Percentiles rank a stretch among this genome's conserved stretches.
phyloP scores from a whole-genome alignment of 2,797 vertebrate genomes.

The Fistularia commersonii region DNA sequence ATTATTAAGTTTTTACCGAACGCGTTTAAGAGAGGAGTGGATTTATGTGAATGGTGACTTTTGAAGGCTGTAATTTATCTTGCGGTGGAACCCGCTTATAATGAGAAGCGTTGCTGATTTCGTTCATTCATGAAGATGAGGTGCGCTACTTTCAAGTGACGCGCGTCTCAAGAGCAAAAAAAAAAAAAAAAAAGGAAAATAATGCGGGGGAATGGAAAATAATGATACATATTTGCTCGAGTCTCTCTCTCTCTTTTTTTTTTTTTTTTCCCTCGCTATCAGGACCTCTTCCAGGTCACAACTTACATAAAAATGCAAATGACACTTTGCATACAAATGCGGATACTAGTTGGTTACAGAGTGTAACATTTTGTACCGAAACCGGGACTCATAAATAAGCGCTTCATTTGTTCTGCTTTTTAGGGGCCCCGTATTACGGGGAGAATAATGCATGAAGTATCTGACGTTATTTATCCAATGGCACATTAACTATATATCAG shows the following conservation, averaged over 20 bases:
- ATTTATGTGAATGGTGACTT: not conserved
- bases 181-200: too few relatives aligned
- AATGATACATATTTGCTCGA: conserved; percentile 1
- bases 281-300: conserved; percentile 29
- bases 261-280: conserved; percentile 26
- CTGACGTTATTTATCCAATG: conserved; percentile 52
- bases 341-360: conserved; percentile 31
- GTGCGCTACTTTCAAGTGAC: too few relatives aligned
- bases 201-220: not conserved
- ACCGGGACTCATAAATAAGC: conserved; percentile 31
- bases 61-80: not conserved
- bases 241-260: conserved; percentile 13
- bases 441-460: conserved; percentile 41
- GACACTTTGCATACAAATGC: conserved; percentile 47
- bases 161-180: too few relatives aligned
- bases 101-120: too few relatives aligned
- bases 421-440: conserved; percentile 31
- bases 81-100: too few relatives aligned
- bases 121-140: too few relatives aligned
- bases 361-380: conserved; percentile 37
- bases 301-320: conserved; percentile 60
- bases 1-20: not conserved
- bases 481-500: conserved; percentile 49
- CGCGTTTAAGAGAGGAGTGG: not conserved
- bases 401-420: conserved; percentile 49